Percentiles rank a stretch among this genome's conserved stretches.
These are phyloP conservation scores for Frankliniella fusca DNA, from an alignment of 2,888 invertebrate genomes.

Conservation along the genomic window DNA sequence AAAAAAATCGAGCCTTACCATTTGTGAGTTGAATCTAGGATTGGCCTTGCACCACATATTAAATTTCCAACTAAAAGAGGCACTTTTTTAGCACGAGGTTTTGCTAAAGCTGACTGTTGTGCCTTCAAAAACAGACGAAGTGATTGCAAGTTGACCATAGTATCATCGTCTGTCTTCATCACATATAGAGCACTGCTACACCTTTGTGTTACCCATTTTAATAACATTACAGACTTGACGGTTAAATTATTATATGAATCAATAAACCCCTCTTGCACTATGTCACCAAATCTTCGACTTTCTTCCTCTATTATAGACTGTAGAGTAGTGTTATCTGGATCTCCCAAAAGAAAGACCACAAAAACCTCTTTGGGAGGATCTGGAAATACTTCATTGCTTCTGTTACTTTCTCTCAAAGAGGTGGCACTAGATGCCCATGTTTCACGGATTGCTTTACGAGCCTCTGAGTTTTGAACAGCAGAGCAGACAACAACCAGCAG, in stretches of 20 bases:
- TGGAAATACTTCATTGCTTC: slow-evolving; percentile 6
- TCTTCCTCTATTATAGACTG: slow-evolving; percentile 62
- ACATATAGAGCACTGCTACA: slow-evolving; percentile 63
- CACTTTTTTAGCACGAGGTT: slow-evolving; percentile 42
- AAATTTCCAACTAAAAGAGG: slow-evolving; percentile 65
- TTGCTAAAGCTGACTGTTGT: slow-evolving; percentile 34
- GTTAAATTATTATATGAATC: slow-evolving; percentile 86
- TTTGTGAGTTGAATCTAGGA: slow-evolving; percentile 67
- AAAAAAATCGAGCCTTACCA: slow-evolving; percentile 54
- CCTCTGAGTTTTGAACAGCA: slow-evolving; percentile 62
- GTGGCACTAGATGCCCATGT: slow-evolving; percentile 62
- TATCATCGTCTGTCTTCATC: slow-evolving; percentile 83
- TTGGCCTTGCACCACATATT: slow-evolving; percentile 73
- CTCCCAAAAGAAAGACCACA: slow-evolving; percentile 59
- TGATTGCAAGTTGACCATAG: slow-evolving; percentile 74
- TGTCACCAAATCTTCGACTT: slow-evolving; percentile 63
- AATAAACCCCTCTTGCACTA: slow-evolving; percentile 76
- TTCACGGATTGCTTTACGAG: slow-evolving; percentile 62
- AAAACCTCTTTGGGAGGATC: slow-evolving; percentile 40
- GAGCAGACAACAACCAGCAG: slow-evolving; percentile 73
- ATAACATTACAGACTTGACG: slow-evolving; percentile 75
- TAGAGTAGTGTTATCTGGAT: slow-evolving; percentile 55
- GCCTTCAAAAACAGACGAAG: slow-evolving; percentile 50
- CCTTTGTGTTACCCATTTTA: slow-evolving; percentile 71
- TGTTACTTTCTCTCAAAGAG: slow-evolving; percentile 38